These are phyloP conservation scores for Acrobasis suavella DNA, from an alignment of 2,888 invertebrate species.

Conservation along the genomic window DNA sequence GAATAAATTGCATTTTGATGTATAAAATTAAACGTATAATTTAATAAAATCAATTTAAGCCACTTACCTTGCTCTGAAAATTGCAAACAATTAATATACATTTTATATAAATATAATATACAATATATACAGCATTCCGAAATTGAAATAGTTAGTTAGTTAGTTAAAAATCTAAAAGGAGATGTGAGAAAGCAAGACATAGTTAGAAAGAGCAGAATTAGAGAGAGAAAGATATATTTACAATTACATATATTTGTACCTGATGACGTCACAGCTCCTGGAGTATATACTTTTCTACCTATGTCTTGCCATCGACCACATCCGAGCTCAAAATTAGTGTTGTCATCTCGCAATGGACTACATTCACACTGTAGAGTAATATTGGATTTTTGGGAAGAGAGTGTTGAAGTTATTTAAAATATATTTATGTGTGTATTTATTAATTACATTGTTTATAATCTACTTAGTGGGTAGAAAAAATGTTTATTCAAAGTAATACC, in stretches of 20 bases:
- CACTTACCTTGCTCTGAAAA: constrained; percentile 40
- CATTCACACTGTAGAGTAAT: constrained; percentile 55
- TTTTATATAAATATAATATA: constrained; percentile 12
- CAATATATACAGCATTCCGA: constrained; percentile 20
- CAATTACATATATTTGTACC: constrained; percentile 56
- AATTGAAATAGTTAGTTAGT: constrained; percentile 40
- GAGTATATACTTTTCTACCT: constrained; percentile 53
- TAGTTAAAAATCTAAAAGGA: constrained; percentile 39
- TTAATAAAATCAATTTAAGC: no score
- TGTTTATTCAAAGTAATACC: no score
- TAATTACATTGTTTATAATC: not conserved
- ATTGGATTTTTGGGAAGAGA: constrained; percentile 2
- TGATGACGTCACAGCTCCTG: constrained; percentile 53
- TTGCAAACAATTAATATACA: not conserved
- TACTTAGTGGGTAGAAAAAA: no score
- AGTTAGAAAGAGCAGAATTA: constrained; percentile 67
- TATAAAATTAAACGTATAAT: no score
- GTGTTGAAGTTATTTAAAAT: constrained; percentile 6
- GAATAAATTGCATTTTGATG: no score
- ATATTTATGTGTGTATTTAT: not conserved
- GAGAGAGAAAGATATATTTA: constrained; percentile 50
- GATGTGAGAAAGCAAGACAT: constrained; percentile 80
- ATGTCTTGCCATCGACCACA: constrained; percentile 82
- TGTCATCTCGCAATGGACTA: constrained; percentile 37
- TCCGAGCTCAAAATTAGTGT: constrained; percentile 72